phyloP scores from a whole-genome alignment of 2,888 invertebrate genomes.

The Aphodius sticticus region DNA sequence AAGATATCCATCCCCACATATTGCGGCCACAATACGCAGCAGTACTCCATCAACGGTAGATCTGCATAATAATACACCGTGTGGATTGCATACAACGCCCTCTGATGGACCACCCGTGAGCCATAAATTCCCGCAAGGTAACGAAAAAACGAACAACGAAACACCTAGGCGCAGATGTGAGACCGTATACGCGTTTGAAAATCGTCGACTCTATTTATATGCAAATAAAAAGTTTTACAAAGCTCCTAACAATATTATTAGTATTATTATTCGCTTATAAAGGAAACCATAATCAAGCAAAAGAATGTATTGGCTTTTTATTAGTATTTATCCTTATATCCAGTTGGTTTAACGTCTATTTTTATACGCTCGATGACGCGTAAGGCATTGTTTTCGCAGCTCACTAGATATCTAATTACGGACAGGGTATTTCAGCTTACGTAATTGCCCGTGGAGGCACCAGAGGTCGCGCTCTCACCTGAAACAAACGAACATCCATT shows the following conservation, averaged over 20 bases:
- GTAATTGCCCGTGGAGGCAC: slow-evolving; percentile 4
- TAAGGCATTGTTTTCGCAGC: not conserved
- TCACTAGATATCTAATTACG: slow-evolving; percentile 4
- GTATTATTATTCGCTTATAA: not conserved
- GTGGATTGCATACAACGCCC: slow-evolving; percentile 20
- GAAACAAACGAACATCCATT: slow-evolving; percentile 23
- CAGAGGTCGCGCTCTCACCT: slow-evolving; percentile 4
- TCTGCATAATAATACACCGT: slow-evolving; percentile 25
- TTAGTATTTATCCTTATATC: not conserved
- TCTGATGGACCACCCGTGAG: slow-evolving; percentile 25
- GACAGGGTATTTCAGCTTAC: slow-evolving; percentile 4
- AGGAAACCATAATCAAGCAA: too few relatives aligned
- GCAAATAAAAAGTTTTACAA: not conserved
- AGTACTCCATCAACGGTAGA: slow-evolving; percentile 20
- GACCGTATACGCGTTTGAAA: not conserved
- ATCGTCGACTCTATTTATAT: not conserved
- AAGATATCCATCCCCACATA: not conserved
- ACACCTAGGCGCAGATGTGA: not conserved
- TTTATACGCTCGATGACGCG: slow-evolving; percentile 4
- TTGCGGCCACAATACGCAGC: not conserved
- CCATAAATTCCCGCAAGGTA: slow-evolving; percentile 14
- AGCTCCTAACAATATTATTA: not conserved
- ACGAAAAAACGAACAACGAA: not conserved
- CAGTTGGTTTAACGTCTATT: not conserved
- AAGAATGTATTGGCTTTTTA: not conserved